Evolutionary conservation across 53 echinoderm and acorn worm genomes (phyloP).

Genomic region (Pentamera pediparva): DNA sequence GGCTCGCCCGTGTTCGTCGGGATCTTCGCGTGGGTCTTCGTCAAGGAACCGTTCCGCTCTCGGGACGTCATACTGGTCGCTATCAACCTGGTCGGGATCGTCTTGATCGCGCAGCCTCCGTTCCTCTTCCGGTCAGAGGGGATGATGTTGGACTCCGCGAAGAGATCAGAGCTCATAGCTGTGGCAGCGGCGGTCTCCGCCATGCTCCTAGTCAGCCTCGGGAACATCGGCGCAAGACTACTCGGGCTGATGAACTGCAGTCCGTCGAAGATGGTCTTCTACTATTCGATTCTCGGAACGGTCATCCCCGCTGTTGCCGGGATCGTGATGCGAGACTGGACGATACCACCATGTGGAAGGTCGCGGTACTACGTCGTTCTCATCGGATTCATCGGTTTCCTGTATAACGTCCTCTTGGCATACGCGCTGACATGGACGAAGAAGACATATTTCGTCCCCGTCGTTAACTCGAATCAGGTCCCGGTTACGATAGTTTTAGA

Average conservation of each 20-base stretch:
- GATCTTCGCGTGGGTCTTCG: slow-evolving; percentile 12
- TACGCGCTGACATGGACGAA: not conserved
- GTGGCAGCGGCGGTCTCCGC: not conserved
- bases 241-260: not conserved
- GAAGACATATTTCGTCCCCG: slow-evolving; percentile 5
- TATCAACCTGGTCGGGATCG: not conserved
- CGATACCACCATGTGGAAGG: not conserved
- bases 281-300: slow-evolving; percentile 3
- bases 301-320: not conserved
- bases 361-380: not conserved
- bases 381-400: slow-evolving; percentile 11
- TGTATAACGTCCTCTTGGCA: not conserved
- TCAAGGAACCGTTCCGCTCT: not conserved
- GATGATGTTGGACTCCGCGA: not conserved
- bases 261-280: slow-evolving; percentile 4
- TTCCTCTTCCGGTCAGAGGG: slow-evolving; percentile 4
- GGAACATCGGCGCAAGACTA: not conserved
- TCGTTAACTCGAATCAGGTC: slow-evolving; percentile 14
- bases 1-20: slow-evolving; percentile 17
- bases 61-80: not conserved
- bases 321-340: not conserved
- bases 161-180: not conserved
- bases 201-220: not conserved
- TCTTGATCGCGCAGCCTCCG: slow-evolving; percentile 10
- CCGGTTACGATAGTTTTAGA: slow-evolving; percentile 13